These are phyloP conservation scores for Ophion ellenae DNA, from an alignment of 2,888 invertebrate genomes.

Conservation along the genomic window DNA sequence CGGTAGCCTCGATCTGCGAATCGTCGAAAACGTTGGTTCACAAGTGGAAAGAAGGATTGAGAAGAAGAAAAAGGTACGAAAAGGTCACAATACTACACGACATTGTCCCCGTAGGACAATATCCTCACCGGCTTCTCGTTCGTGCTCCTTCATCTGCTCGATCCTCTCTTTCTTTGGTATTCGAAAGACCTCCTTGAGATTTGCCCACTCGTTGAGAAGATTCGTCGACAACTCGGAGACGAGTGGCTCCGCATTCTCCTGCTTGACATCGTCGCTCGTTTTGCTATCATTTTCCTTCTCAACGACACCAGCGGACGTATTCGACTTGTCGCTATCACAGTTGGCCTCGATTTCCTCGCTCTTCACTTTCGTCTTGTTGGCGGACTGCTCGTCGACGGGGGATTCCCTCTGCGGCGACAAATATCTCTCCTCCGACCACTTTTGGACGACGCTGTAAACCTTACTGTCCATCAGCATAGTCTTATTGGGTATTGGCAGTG, in stretches of 20 bases:
- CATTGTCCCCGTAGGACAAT: not conserved
- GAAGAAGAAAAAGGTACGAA: not conserved
- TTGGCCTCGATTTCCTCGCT: constrained; percentile 74
- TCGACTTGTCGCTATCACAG: constrained; percentile 75
- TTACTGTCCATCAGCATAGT: constrained; percentile 97
- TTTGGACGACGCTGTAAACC: constrained; percentile 92
- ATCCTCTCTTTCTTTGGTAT: constrained; percentile 97
- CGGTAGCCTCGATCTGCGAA: constrained; percentile 82
- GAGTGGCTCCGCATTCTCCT: constrained; percentile 70
- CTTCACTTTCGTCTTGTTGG: constrained; percentile 59
- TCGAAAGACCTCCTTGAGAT: constrained; percentile 91
- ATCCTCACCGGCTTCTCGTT: constrained; percentile 91
- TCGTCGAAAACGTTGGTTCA: not conserved
- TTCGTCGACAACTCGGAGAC: constrained; percentile 86
- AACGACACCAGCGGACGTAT: constrained; percentile 66
- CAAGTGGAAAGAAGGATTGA: not conserved
- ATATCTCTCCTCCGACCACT: constrained; percentile 88
- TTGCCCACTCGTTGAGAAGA: constrained; percentile 90
- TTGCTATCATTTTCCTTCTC: constrained; percentile 69
- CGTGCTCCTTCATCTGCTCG: constrained; percentile 98
- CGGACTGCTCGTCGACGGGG: constrained; percentile 79
- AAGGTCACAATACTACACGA: not conserved
- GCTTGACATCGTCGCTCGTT: constrained; percentile 67
- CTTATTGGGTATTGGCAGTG: constrained; percentile 96
- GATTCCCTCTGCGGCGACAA: constrained; percentile 77